These are phyloP conservation scores for Drosophila siamana DNA, from an alignment of 2,888 invertebrate genomes.

Conservation along the genomic window DNA sequence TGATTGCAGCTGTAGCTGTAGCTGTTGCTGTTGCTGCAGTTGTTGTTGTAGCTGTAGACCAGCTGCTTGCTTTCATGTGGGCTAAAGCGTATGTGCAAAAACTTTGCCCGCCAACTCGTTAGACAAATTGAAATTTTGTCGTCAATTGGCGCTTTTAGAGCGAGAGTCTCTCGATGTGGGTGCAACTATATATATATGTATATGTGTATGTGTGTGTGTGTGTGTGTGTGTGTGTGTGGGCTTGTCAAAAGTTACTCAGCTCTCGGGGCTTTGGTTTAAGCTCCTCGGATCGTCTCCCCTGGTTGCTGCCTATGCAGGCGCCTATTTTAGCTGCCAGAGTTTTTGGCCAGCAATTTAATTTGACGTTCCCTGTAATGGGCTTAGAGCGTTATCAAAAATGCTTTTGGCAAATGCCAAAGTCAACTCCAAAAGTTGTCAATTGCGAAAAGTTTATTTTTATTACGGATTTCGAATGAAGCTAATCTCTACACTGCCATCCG, in stretches of 20 bases:
- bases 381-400: slow-evolving; percentile 33
- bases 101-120: slow-evolving; percentile 70
- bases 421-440: slow-evolving; percentile 32
- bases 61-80: slow-evolving; percentile 45
- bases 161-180: background rate
- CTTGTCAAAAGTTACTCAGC: slow-evolving; percentile 48
- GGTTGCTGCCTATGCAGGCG: slow-evolving; percentile 4
- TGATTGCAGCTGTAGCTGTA: slow-evolving; percentile 56
- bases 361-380: slow-evolving; percentile 35
- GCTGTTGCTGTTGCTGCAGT: slow-evolving; percentile 43
- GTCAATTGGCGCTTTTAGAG: slow-evolving; percentile 70
- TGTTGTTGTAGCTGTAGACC: slow-evolving; percentile 30
- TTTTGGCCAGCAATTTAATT: slow-evolving; percentile 39
- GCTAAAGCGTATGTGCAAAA: slow-evolving; percentile 47
- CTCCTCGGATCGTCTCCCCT: slow-evolving; percentile 9
- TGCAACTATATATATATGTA: background rate
- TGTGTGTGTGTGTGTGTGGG: slow-evolving; percentile 6
- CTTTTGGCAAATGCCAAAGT: slow-evolving; percentile 39
- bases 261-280: slow-evolving; percentile 28
- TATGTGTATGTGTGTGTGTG: too few relatives aligned
- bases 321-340: slow-evolving; percentile 29
- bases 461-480: background rate
- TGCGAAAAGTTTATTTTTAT: slow-evolving; percentile 22
- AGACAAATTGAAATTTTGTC: slow-evolving; percentile 78
- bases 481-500: background rate